Percentiles rank a stretch among this genome's conserved stretches.
Conservation (phyloP, 92 coral and sea anemone genomes). For the Hydrozoanthus gracilis region DNA sequence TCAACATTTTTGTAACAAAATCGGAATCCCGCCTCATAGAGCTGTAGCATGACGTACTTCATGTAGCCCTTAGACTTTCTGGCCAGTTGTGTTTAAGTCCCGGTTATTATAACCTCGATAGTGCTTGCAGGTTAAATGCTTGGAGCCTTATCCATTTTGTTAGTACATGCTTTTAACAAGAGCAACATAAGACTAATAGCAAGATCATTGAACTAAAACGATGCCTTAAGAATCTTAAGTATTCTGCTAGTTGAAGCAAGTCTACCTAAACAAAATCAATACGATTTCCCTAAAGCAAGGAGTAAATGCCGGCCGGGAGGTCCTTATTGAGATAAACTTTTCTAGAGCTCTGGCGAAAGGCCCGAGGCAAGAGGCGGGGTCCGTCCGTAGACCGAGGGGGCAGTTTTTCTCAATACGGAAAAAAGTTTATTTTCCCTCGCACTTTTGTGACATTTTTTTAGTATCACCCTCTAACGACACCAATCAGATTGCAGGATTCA, state of each 20-base stretch:
- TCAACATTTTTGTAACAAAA: no score
- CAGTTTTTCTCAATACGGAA: conserved; percentile 3
- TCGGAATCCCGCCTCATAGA: no score
- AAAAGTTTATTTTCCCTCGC: conserved; percentile 7
- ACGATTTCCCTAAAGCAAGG: neutral
- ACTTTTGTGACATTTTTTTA: neutral
- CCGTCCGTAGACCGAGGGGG: conserved; percentile 8
- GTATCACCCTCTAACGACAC: neutral
- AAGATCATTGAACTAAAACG: no score
- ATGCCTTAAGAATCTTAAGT: no score
- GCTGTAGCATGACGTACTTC: no score
- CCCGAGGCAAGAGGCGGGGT: conserved; percentile 13
- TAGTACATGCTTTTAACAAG: no score
- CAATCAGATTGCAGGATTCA: neutral
- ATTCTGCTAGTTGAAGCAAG: neutral
- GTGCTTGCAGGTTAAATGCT: no score
- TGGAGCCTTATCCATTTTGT: no score
- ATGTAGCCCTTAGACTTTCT: no score
- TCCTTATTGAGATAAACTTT: neutral
- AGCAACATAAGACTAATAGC: no score
- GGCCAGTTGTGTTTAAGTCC: no score
- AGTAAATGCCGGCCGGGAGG: conserved; percentile 5
- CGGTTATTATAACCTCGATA: no score
- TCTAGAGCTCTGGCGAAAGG: conserved; percentile 3
- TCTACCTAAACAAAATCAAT: neutral